Percentiles rank a stretch among this genome's conserved stretches.
phyloP scores from a whole-genome alignment of 2,888 invertebrate species.

The Hecatera dysodea region DNA sequence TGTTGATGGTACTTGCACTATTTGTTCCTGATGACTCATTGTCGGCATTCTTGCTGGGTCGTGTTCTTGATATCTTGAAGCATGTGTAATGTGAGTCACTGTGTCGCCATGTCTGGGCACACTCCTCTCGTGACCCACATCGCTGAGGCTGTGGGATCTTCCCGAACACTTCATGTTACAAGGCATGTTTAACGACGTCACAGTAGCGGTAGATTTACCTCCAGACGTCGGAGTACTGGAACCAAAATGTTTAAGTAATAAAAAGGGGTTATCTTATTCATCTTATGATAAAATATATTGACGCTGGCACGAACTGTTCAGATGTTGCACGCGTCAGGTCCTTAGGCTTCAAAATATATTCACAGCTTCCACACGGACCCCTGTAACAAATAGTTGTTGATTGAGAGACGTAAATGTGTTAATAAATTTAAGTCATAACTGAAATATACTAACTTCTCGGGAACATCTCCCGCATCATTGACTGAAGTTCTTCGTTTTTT shows the following conservation, averaged over 20 bases:
- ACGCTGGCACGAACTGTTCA: slow-evolving; percentile 71
- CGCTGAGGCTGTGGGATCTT: slow-evolving; percentile 69
- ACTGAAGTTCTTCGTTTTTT: slow-evolving; percentile 67
- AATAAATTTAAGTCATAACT: background rate
- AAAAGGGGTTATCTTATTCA: background rate
- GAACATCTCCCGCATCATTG: slow-evolving; percentile 66
- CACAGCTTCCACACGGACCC: slow-evolving; percentile 74
- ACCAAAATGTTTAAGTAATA: background rate
- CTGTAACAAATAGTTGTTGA: slow-evolving; percentile 44
- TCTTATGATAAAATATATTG: background rate
- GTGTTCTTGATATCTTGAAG: slow-evolving; percentile 3
- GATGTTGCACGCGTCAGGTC: slow-evolving; percentile 74
- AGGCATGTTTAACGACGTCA: slow-evolving; percentile 46
- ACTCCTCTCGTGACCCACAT: slow-evolving; percentile 56
- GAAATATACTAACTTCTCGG: slow-evolving; percentile 68
- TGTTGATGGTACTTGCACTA: slow-evolving; percentile 11
- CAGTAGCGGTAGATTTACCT: slow-evolving; percentile 57
- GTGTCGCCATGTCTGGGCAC: slow-evolving; percentile 45
- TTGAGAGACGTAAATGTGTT: background rate
- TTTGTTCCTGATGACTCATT: background rate
- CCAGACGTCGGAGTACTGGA: slow-evolving; percentile 47
- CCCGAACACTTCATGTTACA: slow-evolving; percentile 44
- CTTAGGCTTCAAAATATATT: slow-evolving; percentile 80
- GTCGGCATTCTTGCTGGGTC: background rate
- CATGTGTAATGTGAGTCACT: slow-evolving; percentile 23